Conservation (phyloP, 2,888 invertebrate genomes). For the Pardosa pseudoannulata region DNA sequence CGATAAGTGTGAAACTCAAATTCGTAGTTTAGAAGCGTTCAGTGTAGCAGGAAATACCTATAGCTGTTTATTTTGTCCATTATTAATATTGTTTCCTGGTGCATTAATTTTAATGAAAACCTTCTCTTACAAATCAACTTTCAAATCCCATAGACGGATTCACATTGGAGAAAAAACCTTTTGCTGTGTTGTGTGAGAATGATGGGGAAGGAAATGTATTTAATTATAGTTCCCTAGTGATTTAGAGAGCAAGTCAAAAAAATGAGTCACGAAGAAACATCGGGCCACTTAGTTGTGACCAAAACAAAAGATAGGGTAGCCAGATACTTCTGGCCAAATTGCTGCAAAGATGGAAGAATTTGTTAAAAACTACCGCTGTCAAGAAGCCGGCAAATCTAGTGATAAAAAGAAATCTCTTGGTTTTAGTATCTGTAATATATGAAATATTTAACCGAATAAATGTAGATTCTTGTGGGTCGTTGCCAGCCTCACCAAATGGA, state of each 20-base stretch:
- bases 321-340: conserved; percentile 25
- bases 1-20: no score
- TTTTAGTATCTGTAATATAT: conserved; percentile 11
- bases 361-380: conserved; percentile 22
- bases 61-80: no score
- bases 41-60: no score
- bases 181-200: no score
- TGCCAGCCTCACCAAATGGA: background rate
- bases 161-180: no score
- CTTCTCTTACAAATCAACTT: no score
- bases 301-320: conserved; percentile 26
- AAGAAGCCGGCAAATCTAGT: conserved; percentile 2
- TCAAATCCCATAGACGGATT: no score
- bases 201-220: background rate
- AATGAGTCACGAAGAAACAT: conserved; percentile 18
- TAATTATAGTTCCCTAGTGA: background rate
- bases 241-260: background rate
- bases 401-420: conserved; percentile 37
- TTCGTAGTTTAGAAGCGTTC: no score
- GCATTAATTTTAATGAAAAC: no score
- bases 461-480: conserved; percentile 18
- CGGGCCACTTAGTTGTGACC: conserved; percentile 8
- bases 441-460: conserved; percentile 30
- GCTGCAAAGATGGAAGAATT: conserved; percentile 17
- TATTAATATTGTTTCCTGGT: no score